A percentile compares a stretch with the other conserved stretches of the same genome.
These are phyloP conservation scores for Gouania willdenowi DNA, from an alignment of 2,797 vertebrate genomes.

Conservation along the genomic window DNA sequence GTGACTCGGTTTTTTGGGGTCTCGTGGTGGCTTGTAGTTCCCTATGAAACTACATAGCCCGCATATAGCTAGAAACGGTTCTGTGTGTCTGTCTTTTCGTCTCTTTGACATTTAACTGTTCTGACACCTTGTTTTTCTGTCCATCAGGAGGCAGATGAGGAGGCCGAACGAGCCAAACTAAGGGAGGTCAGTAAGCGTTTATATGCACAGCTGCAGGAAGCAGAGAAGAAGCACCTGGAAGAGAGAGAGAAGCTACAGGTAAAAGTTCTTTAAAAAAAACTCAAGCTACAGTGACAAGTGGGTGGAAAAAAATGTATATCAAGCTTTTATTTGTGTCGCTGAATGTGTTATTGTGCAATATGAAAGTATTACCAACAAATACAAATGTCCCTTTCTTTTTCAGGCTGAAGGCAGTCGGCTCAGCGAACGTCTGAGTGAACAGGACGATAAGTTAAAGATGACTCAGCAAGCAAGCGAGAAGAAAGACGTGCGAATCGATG, in stretches of 20 bases:
- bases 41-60: too few relatives aligned
- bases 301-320: too few relatives aligned
- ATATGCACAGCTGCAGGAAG: slow-evolving; percentile 82
- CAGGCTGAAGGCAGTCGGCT: slow-evolving; percentile 70
- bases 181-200: slow-evolving; percentile 80
- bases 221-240: slow-evolving; percentile 80
- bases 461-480: slow-evolving; percentile 58
- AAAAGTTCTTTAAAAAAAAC: background rate
- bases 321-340: too few relatives aligned
- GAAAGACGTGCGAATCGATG: slow-evolving; percentile 76
- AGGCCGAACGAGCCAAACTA: slow-evolving; percentile 77
- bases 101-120: background rate
- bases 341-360: too few relatives aligned
- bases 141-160: slow-evolving; percentile 62
- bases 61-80: too few relatives aligned
- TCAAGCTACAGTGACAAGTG: too few relatives aligned
- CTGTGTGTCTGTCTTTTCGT: too few relatives aligned
- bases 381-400: background rate
- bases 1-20: too few relatives aligned
- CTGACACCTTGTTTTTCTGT: too few relatives aligned
- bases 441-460: slow-evolving; percentile 62
- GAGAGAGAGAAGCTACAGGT: slow-evolving; percentile 85
- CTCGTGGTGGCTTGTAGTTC: too few relatives aligned
- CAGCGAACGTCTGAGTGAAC: slow-evolving; percentile 70
- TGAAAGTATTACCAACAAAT: too few relatives aligned